Conservation (phyloP, 1,140 invertebrate species). For the Pseudomyrmex concolor region DNA sequence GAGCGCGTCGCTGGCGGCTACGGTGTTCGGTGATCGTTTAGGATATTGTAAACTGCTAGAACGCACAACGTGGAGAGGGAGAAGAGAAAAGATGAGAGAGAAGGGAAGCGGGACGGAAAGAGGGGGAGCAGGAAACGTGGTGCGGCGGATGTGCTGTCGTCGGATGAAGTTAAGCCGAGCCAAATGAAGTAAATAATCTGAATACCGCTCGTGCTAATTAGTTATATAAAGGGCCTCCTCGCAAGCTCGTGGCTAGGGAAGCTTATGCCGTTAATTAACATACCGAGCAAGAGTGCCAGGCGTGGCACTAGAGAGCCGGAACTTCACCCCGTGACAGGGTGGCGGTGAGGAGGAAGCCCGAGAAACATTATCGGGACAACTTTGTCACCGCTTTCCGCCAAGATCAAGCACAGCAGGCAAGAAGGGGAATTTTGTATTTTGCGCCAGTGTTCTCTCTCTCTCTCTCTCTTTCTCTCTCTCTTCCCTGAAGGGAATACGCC, state of each 20-base stretch:
- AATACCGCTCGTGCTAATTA: conserved; percentile 81
- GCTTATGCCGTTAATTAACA: conserved; percentile 84
- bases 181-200: conserved; percentile 78
- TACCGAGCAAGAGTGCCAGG: conserved; percentile 77
- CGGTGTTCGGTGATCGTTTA: conserved; percentile 61
- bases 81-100: not conserved
- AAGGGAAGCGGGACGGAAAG: not conserved
- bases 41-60: conserved; percentile 61
- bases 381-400: conserved; percentile 67
- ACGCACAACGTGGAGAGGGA: not conserved
- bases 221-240: conserved; percentile 79
- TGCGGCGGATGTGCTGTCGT: conserved; percentile 55
- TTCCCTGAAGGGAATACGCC: not conserved
- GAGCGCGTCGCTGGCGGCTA: conserved; percentile 53
- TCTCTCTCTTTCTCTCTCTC: not conserved
- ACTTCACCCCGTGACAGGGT: conserved; percentile 56
- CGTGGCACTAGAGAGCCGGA: conserved; percentile 56
- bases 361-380: conserved; percentile 72
- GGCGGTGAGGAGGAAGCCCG: conserved; percentile 49
- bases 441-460: conserved; percentile 9
- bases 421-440: conserved; percentile 60
- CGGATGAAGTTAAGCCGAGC: conserved; percentile 73
- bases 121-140: conserved; percentile 48
- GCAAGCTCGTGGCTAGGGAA: conserved; percentile 75
- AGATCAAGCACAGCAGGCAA: conserved; percentile 54